Conservation (phyloP, 2,113 vertebrate species). For the Channa maculata region DNA sequence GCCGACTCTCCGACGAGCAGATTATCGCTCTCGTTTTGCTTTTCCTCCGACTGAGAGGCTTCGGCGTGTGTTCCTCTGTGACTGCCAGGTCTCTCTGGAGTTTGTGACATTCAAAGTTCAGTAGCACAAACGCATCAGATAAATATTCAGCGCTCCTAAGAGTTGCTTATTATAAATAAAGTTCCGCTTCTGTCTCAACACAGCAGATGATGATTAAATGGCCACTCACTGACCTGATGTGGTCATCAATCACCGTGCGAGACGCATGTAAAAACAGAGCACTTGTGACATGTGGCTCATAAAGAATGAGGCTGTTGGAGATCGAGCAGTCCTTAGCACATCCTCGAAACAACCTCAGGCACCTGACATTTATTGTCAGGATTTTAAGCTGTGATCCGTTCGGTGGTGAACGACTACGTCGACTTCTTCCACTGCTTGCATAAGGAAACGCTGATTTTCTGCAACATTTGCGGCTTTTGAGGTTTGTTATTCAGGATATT, state of each 20-base stretch:
- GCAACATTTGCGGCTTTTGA: too few relatives aligned
- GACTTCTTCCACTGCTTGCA: too few relatives aligned
- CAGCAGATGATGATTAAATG: constrained; percentile 29
- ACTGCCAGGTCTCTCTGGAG: constrained; percentile 7
- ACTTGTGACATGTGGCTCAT: background rate
- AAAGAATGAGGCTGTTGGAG: background rate
- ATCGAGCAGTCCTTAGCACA: background rate
- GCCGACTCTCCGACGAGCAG: constrained; percentile 15
- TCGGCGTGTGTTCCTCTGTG: background rate
- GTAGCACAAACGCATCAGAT: constrained; percentile 13
- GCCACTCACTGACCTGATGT: constrained; percentile 4
- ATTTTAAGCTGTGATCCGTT: background rate
- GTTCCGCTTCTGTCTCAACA: background rate
- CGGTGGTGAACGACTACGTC: too few relatives aligned
- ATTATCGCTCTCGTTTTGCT: constrained; percentile 22
- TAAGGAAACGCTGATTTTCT: too few relatives aligned
- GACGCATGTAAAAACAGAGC: background rate
- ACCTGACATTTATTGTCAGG: background rate
- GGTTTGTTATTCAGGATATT: too few relatives aligned
- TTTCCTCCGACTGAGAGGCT: background rate
- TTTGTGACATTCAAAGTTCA: constrained; percentile 44
- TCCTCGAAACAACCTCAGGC: constrained; percentile 8
- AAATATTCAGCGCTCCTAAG: constrained; percentile 10
- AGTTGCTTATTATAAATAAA: constrained; percentile 20
- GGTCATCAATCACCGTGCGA: constrained; percentile 23